phyloP scores from a whole-genome alignment of 1,140 invertebrate species.

The Cecropterus lyciades region DNA sequence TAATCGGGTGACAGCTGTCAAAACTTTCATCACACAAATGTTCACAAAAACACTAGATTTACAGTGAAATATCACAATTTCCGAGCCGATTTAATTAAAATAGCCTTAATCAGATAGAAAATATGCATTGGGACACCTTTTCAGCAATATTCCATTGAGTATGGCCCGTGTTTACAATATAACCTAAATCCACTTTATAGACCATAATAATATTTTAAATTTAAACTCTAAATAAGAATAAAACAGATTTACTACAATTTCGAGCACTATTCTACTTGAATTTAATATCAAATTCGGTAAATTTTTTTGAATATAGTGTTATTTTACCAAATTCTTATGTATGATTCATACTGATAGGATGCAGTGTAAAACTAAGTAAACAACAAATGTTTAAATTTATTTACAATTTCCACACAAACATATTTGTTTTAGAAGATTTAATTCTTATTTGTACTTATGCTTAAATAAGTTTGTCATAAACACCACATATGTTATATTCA shows the following conservation, averaged over 20 bases:
- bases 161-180: conserved; percentile 48
- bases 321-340: too few species aligned
- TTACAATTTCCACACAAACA: too few species aligned
- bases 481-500: too few species aligned
- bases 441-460: too few species aligned
- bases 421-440: too few species aligned
- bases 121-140: conserved; percentile 54
- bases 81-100: conserved; percentile 33
- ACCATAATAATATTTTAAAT: conserved; percentile 6
- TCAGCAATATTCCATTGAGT: conserved; percentile 71
- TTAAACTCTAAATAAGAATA: conserved; percentile 1
- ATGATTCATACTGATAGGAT: too few species aligned
- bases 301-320: neutral
- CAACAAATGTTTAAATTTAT: too few species aligned
- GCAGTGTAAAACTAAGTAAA: too few species aligned
- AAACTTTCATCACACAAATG: conserved; percentile 80
- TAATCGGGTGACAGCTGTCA: conserved; percentile 76
- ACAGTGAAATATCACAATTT: conserved; percentile 52
- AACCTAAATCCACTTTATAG: conserved; percentile 54
- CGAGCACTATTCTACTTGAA: neutral
- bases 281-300: conserved; percentile 20
- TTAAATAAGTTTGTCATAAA: too few species aligned
- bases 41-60: conserved; percentile 72
- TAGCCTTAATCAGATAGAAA: conserved; percentile 39
- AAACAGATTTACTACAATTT: neutral